phyloP scores from a whole-genome alignment of 1,140 invertebrate genomes.

The Platyscapa corneri region DNA sequence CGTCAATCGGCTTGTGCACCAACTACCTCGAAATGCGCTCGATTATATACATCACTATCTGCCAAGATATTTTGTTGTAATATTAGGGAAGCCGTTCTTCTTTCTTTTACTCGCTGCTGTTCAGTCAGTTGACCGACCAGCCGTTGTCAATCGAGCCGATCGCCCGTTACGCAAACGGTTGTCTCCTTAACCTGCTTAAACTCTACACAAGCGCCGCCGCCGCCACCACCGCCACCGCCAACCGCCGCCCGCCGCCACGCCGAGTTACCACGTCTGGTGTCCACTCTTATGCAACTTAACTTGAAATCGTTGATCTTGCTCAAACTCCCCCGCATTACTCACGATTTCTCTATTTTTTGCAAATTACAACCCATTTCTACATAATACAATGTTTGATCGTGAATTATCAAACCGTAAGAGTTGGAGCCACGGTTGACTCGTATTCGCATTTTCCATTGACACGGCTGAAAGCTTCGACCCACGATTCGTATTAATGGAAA shows the following conservation, averaged over 20 bases:
- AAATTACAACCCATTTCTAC: slow-evolving; percentile 22
- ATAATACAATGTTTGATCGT: slow-evolving; percentile 13
- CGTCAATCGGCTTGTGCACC: slow-evolving; percentile 27
- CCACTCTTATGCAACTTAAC: slow-evolving; percentile 59
- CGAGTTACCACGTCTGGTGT: slow-evolving; percentile 52
- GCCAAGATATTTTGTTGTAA: slow-evolving; percentile 58
- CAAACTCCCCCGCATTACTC: slow-evolving; percentile 57
- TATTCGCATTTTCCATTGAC: neutral
- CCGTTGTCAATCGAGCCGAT: slow-evolving; percentile 41
- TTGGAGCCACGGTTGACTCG: neutral
- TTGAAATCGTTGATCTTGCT: slow-evolving; percentile 61
- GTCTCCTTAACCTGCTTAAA: slow-evolving; percentile 71
- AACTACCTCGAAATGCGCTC: slow-evolving; percentile 4
- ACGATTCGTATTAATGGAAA: too few relatives aligned
- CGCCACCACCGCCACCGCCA: too few relatives aligned
- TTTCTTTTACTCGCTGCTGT: slow-evolving; percentile 55
- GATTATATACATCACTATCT: slow-evolving; percentile 46
- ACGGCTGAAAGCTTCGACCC: too few relatives aligned
- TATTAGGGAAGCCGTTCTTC: slow-evolving; percentile 65
- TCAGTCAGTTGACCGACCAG: slow-evolving; percentile 6
- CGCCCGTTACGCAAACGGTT: slow-evolving; percentile 65
- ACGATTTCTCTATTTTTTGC: slow-evolving; percentile 49
- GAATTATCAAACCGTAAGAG: slow-evolving; percentile 1
- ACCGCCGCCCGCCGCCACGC: too few relatives aligned
- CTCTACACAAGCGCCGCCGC: slow-evolving; percentile 37